phyloP scores from a whole-genome alignment of 2,113 vertebrate species.

The Astur gentilis region DNA sequence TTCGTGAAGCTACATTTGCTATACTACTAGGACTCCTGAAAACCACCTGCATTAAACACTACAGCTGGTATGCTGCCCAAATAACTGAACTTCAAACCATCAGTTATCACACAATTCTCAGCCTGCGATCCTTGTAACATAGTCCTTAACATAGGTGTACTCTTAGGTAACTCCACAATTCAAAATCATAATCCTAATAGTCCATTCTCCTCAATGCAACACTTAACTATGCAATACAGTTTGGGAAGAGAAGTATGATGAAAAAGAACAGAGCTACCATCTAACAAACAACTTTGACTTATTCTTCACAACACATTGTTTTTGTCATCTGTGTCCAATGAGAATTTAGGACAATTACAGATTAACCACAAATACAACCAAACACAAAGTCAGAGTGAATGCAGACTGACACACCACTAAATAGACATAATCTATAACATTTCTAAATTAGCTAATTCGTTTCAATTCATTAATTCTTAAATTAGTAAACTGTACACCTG shows the following conservation, averaged over 20 bases:
- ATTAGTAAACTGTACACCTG: slow-evolving; percentile 47
- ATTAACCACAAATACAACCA: slow-evolving; percentile 44
- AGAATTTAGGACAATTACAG: slow-evolving; percentile 19
- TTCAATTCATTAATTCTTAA: slow-evolving; percentile 60
- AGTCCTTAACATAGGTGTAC: background rate
- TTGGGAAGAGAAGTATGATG: background rate
- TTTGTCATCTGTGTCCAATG: background rate
- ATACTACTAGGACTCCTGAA: background rate
- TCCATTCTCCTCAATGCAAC: background rate
- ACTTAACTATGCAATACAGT: background rate
- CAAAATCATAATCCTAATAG: background rate
- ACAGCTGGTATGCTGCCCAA: background rate
- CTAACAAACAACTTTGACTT: background rate
- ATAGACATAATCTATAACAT: background rate
- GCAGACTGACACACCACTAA: background rate
- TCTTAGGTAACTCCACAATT: background rate
- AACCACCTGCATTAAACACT: background rate
- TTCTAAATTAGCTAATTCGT: slow-evolving; percentile 36
- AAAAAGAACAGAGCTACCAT: background rate
- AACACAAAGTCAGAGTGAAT: background rate
- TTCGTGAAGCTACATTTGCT: background rate
- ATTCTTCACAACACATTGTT: background rate
- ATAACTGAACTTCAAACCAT: background rate
- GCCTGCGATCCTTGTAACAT: background rate
- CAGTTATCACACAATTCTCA: background rate